These are phyloP conservation scores for Ranitomeya variabilis DNA, from an alignment of 2,113 vertebrate genomes.

Conservation along the genomic window DNA sequence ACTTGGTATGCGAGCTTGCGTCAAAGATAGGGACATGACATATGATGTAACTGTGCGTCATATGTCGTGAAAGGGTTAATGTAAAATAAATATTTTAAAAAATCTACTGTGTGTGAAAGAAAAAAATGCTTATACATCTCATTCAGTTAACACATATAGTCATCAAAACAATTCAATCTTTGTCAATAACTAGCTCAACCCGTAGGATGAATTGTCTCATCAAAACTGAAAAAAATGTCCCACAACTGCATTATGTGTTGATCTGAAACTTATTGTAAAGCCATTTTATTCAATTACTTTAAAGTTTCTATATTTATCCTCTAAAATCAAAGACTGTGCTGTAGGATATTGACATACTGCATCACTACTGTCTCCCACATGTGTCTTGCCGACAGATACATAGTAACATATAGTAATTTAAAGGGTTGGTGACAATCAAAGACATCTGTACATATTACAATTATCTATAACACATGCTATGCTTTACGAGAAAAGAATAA, in stretches of 20 bases:
- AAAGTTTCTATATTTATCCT: constrained; percentile 6
- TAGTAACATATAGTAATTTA: constrained; percentile 27
- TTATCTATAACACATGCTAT: not conserved
- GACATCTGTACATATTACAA: constrained; percentile 14
- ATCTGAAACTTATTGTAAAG: constrained; percentile 29
- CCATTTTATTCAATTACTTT: constrained; percentile 17
- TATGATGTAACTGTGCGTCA: too few species aligned
- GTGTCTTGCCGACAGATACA: constrained; percentile 7
- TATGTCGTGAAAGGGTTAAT: too few species aligned
- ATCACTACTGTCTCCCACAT: constrained; percentile 17
- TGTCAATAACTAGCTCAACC: constrained; percentile 26
- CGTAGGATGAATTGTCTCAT: constrained; percentile 34
- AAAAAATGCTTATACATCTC: not conserved
- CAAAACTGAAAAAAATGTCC: not conserved
- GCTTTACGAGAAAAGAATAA: constrained; percentile 1
- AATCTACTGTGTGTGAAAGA: not conserved
- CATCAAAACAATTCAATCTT: constrained; percentile 37
- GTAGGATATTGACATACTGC: constrained; percentile 7
- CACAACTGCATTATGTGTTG: constrained; percentile 24
- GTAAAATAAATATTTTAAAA: too few species aligned
- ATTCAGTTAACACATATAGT: constrained; percentile 1
- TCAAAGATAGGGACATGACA: too few species aligned
- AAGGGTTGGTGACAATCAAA: constrained; percentile 13
- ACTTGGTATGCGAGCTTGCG: too few species aligned
- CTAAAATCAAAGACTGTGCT: not conserved